Evolutionary conservation across 1,140 invertebrate genomes (phyloP).

Genomic region (Saccostrea echinata): DNA sequence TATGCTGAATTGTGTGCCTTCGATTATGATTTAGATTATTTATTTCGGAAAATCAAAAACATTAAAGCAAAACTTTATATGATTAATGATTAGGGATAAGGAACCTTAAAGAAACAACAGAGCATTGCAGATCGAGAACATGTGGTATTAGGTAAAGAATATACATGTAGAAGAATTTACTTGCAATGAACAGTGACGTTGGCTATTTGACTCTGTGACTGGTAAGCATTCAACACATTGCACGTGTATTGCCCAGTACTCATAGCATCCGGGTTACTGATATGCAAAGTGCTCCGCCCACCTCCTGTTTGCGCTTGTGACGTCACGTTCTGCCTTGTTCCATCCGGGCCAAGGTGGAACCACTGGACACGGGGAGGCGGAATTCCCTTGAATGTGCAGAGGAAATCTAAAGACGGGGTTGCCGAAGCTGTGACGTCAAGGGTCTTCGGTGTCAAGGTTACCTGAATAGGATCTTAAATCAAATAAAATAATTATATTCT

Average conservation of each 20-base stretch:
- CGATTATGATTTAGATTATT: too few relatives aligned
- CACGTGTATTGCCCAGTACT: slow-evolving; percentile 43
- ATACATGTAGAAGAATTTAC: slow-evolving; percentile 40
- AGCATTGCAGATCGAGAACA: too few relatives aligned
- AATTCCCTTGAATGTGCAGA: slow-evolving; percentile 44
- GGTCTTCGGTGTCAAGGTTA: slow-evolving; percentile 27
- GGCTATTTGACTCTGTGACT: neutral
- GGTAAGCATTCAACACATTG: slow-evolving; percentile 37
- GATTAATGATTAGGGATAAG: too few relatives aligned
- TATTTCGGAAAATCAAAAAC: too few relatives aligned
- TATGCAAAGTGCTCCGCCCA: slow-evolving; percentile 47
- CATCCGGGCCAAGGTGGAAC: slow-evolving; percentile 39
- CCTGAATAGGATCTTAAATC: slow-evolving; percentile 48
- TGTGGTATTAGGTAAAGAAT: neutral
- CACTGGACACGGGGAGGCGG: slow-evolving; percentile 46
- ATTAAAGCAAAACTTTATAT: too few relatives aligned
- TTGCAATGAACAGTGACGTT: slow-evolving; percentile 46
- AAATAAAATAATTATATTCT: neutral
- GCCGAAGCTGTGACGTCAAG: neutral
- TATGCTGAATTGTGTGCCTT: too few relatives aligned
- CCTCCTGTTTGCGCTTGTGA: neutral
- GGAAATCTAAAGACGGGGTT: slow-evolving; percentile 37
- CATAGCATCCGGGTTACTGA: slow-evolving; percentile 36
- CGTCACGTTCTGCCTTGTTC: slow-evolving; percentile 27
- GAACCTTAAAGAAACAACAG: too few relatives aligned